Conservation (phyloP, 1,140 invertebrate species). For the Ganaspis sp. region DNA sequence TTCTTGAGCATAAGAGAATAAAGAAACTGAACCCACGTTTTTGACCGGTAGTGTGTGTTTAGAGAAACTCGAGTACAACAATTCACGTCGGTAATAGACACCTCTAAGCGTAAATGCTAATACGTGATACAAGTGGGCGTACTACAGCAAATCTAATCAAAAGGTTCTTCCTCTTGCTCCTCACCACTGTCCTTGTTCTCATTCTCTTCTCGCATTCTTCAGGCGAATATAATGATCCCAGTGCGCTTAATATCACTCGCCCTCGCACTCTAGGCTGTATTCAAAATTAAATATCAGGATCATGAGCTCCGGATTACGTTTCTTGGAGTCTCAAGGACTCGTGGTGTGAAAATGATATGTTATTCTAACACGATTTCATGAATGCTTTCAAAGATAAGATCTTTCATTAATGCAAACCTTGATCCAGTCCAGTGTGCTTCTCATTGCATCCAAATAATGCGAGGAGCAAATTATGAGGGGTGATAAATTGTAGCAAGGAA, state of each 20-base stretch:
- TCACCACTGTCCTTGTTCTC: conserved; percentile 24
- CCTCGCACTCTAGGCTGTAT: neutral
- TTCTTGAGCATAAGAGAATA: too few species aligned
- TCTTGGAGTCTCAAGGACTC: conserved; percentile 11
- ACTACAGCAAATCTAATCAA: conserved; percentile 69
- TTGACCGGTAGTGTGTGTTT: neutral
- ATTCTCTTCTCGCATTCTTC: conserved; percentile 29
- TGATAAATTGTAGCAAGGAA: neutral
- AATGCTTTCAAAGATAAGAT: conserved; percentile 14
- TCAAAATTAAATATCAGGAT: conserved; percentile 27
- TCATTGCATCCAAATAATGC: conserved; percentile 14
- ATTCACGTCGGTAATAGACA: conserved; percentile 62
- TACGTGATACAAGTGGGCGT: conserved; percentile 64
- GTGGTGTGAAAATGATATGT: neutral
- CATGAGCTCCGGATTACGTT: neutral
- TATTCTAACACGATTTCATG: conserved; percentile 6
- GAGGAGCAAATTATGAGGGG: neutral
- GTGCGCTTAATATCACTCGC: conserved; percentile 5
- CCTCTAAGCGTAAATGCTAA: conserved; percentile 60
- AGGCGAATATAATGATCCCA: neutral
- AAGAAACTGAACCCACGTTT: too few species aligned
- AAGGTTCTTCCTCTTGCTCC: conserved; percentile 37
- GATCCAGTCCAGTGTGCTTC: conserved; percentile 17
- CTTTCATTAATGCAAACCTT: conserved; percentile 18
- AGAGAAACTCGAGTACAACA: conserved; percentile 40